Evolutionary conservation across 1,140 invertebrate genomes (phyloP), one percentile per base, ranked within the genome.

Genomic region (Drosophila pectinifera): DNA sequence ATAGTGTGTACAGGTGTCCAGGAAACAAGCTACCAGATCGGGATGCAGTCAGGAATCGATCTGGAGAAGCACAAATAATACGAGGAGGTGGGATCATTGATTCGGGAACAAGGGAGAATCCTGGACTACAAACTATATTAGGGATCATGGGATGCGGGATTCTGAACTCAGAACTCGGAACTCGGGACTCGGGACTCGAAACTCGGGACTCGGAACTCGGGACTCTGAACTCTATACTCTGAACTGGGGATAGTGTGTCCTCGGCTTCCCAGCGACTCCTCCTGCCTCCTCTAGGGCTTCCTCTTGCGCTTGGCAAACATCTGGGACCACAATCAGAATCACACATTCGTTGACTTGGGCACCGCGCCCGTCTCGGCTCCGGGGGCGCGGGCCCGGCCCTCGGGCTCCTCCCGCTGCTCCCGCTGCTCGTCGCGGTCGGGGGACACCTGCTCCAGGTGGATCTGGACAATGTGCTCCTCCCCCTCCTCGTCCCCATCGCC

Each of bases 311-410:
- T 88, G 73, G 69, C 80, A 78, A 88, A 88, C 73, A 88, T 73
- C 41, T 88, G 84, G n/a, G 84, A 84, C 84, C 80, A 88, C 67
- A 85, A 85, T 88, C 83, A 65, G 77, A 88, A 88, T 88, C 84
- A 89, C 26, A 88, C 84, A 80, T 73, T 78, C 18, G 84, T 65
- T 1, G 72, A 54, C 46, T 84, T 88, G 26, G 84, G 84, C 20
- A 79, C 68, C 8, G 80, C 80, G 0, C 77, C 84, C 6, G 73
- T 80, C 58, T 80, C 57, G 48, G 39, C 45, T 11, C 49, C 73
- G 4, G 36, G 56, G 11, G 48, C 49, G 2, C 42, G 48, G 1
- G 65, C 55, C 0, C 39, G 48, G n/a, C 75, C 45, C 28, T 41
- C 42, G 2, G 28, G 51, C 45, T 67, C 28, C 8, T 28, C 28